Conservation (phyloP, 23 tunicate species). For the Halocynthia roretzi region DNA sequence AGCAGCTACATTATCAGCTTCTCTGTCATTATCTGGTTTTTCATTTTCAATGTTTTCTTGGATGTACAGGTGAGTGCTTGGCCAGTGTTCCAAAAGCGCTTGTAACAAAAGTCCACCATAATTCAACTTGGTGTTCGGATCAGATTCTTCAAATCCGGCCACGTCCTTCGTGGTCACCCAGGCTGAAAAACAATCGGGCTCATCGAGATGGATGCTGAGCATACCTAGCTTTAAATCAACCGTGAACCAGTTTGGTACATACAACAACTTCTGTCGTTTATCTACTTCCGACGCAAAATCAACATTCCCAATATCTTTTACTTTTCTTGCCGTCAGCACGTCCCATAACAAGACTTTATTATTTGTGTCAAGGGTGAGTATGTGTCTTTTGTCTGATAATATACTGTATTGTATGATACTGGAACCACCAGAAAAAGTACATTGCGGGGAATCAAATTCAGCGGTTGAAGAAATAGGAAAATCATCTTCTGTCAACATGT, state of each 20-base stretch:
- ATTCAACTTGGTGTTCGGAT: slow-evolving; percentile 74
- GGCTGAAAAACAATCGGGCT: slow-evolving; percentile 79
- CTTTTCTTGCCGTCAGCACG: slow-evolving; percentile 57
- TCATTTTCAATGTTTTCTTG: slow-evolving; percentile 13
- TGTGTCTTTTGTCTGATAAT: slow-evolving; percentile 74
- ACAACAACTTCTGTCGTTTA: slow-evolving; percentile 47
- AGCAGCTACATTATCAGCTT: neutral
- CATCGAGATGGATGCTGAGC: slow-evolving; percentile 76
- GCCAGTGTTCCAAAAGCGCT: slow-evolving; percentile 81
- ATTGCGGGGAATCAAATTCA: neutral
- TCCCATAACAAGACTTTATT: slow-evolving; percentile 75
- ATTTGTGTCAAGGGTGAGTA: slow-evolving; percentile 78
- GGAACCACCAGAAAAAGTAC: slow-evolving; percentile 40
- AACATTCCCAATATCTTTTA: slow-evolving; percentile 39
- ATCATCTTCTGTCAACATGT: slow-evolving; percentile 17
- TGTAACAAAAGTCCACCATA: slow-evolving; percentile 87
- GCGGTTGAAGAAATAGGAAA: slow-evolving; percentile 4
- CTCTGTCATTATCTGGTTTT: neutral
- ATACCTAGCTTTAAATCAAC: slow-evolving; percentile 95
- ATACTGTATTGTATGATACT: slow-evolving; percentile 69
- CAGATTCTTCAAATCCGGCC: slow-evolving; percentile 50
- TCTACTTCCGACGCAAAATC: slow-evolving; percentile 77
- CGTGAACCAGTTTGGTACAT: slow-evolving; percentile 94
- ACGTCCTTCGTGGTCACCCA: slow-evolving; percentile 91
- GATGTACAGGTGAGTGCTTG: slow-evolving; percentile 23